phyloP scores from a whole-genome alignment of 2,888 invertebrate species.

The Blera fallax region DNA sequence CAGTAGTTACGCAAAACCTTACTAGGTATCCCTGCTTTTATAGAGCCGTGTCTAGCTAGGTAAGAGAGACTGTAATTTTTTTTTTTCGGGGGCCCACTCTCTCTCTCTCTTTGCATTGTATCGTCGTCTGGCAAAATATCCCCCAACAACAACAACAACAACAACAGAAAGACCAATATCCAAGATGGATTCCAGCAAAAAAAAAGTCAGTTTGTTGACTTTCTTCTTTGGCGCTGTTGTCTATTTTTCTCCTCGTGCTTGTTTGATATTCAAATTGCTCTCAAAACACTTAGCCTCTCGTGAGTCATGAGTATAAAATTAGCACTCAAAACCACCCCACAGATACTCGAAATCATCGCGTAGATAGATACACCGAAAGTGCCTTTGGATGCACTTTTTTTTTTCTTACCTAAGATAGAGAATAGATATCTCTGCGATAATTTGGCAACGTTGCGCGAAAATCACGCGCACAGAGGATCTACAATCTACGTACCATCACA shows the following conservation, averaged over 20 bases:
- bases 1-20: slow-evolving; percentile 22
- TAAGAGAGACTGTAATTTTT: background rate
- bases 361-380: slow-evolving; percentile 35
- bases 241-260: slow-evolving; percentile 48
- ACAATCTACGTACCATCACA: slow-evolving; percentile 20
- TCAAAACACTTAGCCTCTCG: slow-evolving; percentile 47
- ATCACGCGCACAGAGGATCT: slow-evolving; percentile 24
- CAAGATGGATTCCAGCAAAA: slow-evolving; percentile 59
- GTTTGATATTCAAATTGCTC: slow-evolving; percentile 68
- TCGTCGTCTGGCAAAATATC: slow-evolving; percentile 15
- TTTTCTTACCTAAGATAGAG: background rate
- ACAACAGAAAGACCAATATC: slow-evolving; percentile 1
- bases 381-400: slow-evolving; percentile 20
- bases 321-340: slow-evolving; percentile 44
- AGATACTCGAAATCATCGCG: slow-evolving; percentile 41
- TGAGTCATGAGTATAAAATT: slow-evolving; percentile 68
- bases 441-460: slow-evolving; percentile 58
- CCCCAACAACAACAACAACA: background rate
- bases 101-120: slow-evolving; percentile 40
- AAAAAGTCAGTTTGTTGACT: slow-evolving; percentile 57
- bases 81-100: background rate
- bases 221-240: slow-evolving; percentile 56
- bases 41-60: slow-evolving; percentile 12
- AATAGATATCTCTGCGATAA: slow-evolving; percentile 1
- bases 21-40: background rate